Base-by-base conservation (phyloP, 2,113 vertebrate species). In the Tonatia bakeri region DNA sequence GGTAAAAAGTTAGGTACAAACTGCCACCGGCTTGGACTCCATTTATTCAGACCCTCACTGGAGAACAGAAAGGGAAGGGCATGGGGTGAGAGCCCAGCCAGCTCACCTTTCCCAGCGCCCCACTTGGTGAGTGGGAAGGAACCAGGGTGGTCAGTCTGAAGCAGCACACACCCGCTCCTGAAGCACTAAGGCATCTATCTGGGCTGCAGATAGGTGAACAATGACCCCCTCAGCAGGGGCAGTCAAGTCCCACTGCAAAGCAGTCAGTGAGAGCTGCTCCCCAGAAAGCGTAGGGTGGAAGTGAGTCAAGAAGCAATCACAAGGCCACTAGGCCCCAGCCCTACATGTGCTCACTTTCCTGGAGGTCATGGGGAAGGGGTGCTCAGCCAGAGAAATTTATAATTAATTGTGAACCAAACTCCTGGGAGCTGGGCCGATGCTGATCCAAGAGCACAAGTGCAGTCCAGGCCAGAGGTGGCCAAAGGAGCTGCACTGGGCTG, bases 351-450 rank as follows among this genome's bases (percentile, higher is more conserved):
- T 93, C 40, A 43, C 61, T 94, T 90, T 92, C 73, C 91, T 76
- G 15, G 52, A 38, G 61, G 20, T 91, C 47, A 50, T 33, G 28
- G 22, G 75, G 91, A 67, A 90, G 20, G 19, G 45, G 22, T 87
- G 47, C n/a, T 80, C 50, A 67, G 86, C 76, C 93, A 81, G 85
- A 96, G 52, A 95, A 73, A 56, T 86, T 77, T 94, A 76, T 94
- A 80, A 75, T 52, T 90, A 61, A 92, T 92, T 92, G 61, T 24
- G 73, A 90, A 96, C 28, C 9, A n/a, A 86, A 76, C 59, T 56
- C 59, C n/a, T 31, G 80, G 56, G 65, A 92, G 38, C 24, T 14
- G 26, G 56, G 16, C 28, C 47, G 75, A 92, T 45, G 56, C n/a
- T 80, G 12, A 89, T 33, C 36, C 72, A 87, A 91, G 73, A 73